A percentile compares a stretch with the other conserved stretches of the same genome.
Conservation (phyloP, 2,888 invertebrate species). For the Diaphora mendica region DNA sequence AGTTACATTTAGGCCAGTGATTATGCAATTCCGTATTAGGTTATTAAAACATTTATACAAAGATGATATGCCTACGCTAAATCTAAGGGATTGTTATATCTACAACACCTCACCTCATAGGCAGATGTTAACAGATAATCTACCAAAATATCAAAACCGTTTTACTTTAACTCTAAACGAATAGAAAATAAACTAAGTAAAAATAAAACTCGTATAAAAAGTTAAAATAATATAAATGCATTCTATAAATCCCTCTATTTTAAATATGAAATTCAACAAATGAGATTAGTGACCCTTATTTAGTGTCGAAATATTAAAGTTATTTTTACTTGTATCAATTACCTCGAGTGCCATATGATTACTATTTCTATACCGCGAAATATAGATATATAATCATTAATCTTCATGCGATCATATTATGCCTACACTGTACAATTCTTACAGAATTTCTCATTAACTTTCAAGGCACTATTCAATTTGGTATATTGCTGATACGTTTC, state of each 20-base stretch:
- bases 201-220: constrained; percentile 79
- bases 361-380: constrained; percentile 86
- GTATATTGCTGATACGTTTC: constrained; percentile 86
- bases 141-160: constrained; percentile 79
- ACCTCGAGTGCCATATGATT: constrained; percentile 83
- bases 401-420: constrained; percentile 61
- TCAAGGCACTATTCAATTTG: constrained; percentile 85
- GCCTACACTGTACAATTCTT: constrained; percentile 73
- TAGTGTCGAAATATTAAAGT: constrained; percentile 68
- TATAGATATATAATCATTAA: constrained; percentile 85
- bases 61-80: constrained; percentile 82
- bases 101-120: constrained; percentile 37
- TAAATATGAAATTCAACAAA: constrained; percentile 82
- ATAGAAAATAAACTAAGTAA: constrained; percentile 81
- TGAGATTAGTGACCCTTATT: constrained; percentile 67
- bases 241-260: constrained; percentile 80
- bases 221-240: constrained; percentile 82
- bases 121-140: constrained; percentile 83
- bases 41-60: constrained; percentile 77
- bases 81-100: constrained; percentile 55
- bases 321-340: constrained; percentile 73
- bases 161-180: constrained; percentile 71
- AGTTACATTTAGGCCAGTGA: constrained; percentile 83
- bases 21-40: constrained; percentile 75
- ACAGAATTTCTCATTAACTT: constrained; percentile 71